Conservation (phyloP, 2,113 vertebrate species). For the Dromaius novaehollandiae region DNA sequence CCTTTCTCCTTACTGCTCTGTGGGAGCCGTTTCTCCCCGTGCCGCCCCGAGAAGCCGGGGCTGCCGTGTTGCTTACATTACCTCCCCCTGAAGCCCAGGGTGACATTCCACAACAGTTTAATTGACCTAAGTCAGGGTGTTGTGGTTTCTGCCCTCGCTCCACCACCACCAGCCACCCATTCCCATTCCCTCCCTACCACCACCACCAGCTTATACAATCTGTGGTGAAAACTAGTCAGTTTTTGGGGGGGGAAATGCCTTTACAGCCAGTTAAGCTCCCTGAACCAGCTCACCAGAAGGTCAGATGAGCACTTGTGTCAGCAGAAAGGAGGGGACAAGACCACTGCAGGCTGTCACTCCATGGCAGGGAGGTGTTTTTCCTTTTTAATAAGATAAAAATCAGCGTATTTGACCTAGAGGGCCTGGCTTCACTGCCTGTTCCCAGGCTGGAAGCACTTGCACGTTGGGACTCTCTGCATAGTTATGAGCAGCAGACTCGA, state of each 20-base stretch:
- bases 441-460: not conserved
- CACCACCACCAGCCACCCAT: not conserved
- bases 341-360: not conserved
- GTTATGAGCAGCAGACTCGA: not conserved
- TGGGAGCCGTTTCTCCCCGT: slow-evolving; percentile 28
- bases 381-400: not conserved
- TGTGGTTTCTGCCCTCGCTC: slow-evolving; percentile 59
- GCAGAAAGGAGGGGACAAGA: not conserved
- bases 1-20: slow-evolving; percentile 41
- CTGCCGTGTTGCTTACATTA: not conserved
- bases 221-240: not conserved
- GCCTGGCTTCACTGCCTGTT: not conserved
- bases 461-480: not conserved
- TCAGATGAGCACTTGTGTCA: not conserved
- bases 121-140: slow-evolving; percentile 18
- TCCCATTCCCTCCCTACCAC: not conserved
- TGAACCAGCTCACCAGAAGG: slow-evolving; percentile 21
- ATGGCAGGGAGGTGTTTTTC: not conserved
- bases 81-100: slow-evolving; percentile 13
- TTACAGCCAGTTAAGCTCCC: slow-evolving; percentile 34
- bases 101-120: slow-evolving; percentile 58
- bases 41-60: slow-evolving; percentile 11
- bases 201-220: not conserved
- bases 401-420: not conserved
- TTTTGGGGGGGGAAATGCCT: not conserved